Conservation (phyloP, 2,113 vertebrate species). For the Chionomys nivalis region DNA sequence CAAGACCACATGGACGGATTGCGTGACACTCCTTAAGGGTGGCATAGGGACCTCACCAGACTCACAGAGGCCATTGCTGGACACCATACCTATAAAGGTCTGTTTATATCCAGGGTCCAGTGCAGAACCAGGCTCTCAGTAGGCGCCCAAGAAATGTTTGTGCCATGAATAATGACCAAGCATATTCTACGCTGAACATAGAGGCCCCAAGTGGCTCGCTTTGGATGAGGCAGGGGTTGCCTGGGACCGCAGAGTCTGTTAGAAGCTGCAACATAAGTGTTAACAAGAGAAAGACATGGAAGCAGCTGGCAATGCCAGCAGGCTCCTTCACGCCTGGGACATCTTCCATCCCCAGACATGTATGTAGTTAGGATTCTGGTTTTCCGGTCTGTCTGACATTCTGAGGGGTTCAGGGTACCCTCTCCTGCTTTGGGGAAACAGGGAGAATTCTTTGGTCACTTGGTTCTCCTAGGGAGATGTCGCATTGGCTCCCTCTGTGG, state of each 20-base stretch:
- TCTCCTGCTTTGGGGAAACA: neutral
- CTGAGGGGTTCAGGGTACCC: neutral
- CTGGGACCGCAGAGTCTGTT: neutral
- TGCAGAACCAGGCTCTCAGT: neutral
- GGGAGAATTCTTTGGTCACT: neutral
- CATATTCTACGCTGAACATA: neutral
- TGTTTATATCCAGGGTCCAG: neutral
- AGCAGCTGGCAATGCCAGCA: neutral
- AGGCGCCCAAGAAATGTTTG: neutral
- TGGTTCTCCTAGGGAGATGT: no score
- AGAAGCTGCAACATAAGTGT: neutral
- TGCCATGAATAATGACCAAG: no score
- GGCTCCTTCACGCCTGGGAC: fast-evolving
- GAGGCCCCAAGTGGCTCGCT: neutral
- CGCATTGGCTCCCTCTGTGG: neutral
- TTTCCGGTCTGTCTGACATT: neutral
- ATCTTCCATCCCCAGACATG: neutral
- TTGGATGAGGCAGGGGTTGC: neutral
- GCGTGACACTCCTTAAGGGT: neutral
- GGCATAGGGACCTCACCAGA: neutral
- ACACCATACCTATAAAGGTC: neutral
- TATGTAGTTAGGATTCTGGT: neutral
- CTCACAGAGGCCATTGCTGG: neutral
- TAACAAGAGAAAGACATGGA: neutral
- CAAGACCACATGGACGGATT: neutral